Percentiles rank a stretch among this genome's conserved stretches.
Evolutionary conservation across 2,888 invertebrate species (phyloP).

Genomic region (Hydrotaea diabolus): DNA sequence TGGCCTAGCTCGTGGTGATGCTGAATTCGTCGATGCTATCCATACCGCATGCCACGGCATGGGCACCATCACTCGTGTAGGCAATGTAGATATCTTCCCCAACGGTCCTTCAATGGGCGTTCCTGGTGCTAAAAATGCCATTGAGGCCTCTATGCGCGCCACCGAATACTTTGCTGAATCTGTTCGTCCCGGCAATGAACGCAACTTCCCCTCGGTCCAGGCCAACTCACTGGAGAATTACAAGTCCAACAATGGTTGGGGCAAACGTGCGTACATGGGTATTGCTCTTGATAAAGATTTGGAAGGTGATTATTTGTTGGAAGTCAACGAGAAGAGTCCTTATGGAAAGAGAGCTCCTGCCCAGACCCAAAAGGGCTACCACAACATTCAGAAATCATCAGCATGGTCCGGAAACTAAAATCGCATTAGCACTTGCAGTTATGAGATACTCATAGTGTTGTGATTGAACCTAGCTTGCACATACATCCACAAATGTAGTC

Average conservation of each 20-base stretch:
- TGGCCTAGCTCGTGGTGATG: slow-evolving; percentile 78
- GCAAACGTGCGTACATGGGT: slow-evolving; percentile 78
- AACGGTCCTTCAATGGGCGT: slow-evolving; percentile 74
- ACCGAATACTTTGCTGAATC: slow-evolving; percentile 79
- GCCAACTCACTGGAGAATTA: slow-evolving; percentile 76
- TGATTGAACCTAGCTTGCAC: too few species aligned
- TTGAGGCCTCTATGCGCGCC: slow-evolving; percentile 77
- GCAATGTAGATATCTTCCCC: slow-evolving; percentile 79
- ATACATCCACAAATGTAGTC: too few species aligned
- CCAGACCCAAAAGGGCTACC: slow-evolving; percentile 72
- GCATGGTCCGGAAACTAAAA: background rate
- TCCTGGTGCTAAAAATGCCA: slow-evolving; percentile 76
- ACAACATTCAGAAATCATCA: slow-evolving; percentile 67
- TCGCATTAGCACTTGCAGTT: too few species aligned
- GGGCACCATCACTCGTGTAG: slow-evolving; percentile 73
- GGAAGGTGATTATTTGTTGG: slow-evolving; percentile 77
- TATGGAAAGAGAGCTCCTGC: slow-evolving; percentile 76
- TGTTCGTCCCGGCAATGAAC: slow-evolving; percentile 77
- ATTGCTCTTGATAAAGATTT: slow-evolving; percentile 72
- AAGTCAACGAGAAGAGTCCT: slow-evolving; percentile 77
- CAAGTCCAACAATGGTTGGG: slow-evolving; percentile 75
- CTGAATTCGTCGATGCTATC: slow-evolving; percentile 79
- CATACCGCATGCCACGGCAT: slow-evolving; percentile 77
- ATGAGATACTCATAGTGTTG: too few species aligned
- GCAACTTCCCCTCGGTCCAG: slow-evolving; percentile 77